Evolutionary conservation across 2,888 invertebrate genomes (phyloP), one percentile per base, ranked within the genome.

Genomic region (Mesodorylaimus sp.): DNA sequence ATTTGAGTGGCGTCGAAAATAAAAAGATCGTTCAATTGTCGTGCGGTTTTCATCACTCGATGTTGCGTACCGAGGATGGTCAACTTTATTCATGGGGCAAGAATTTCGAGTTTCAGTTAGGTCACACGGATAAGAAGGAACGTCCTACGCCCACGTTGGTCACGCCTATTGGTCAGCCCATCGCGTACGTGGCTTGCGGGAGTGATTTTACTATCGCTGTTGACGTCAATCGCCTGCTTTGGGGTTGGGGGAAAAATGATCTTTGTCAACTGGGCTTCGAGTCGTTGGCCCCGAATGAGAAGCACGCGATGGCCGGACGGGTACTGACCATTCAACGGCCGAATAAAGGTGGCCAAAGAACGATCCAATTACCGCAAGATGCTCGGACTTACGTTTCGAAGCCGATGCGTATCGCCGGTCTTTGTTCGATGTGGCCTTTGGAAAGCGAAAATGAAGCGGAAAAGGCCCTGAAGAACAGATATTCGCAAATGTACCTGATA

Each of bases 81-180:
- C 74, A 76, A 5, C 67, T 85, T 1, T 84, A 81, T 59, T 76
- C 79, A 0, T 88, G 87, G 84, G 88, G 89, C 1, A 76, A 83
- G 54, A 87, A 85, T 68, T 76, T 84, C 54, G 87, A 89, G 63
- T 86, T 87, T 32, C 89, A 89, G 66, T 70, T 89, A 48, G 86
- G 85, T 23, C 78, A 77, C 50, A 80, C 81, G 2, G 76, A 76
- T 53, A 71, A 77, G 53, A 60, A 60, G 44, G 65, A 66, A 58
- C 59, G 59, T 25, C 2, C 16, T 3, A 1, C 55, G 25, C 65
- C 66, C 3, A 60, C 59, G 45, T 61, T 62, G 60, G 56, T 66
- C 28, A 60, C 61, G 16, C 53, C 52, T 24, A 60, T 63, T 27
- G 62, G 61, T 54, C 62, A 64, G 50, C 52, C 32, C 10, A 10